Percentiles rank a stretch among this genome's conserved stretches.
phyloP scores from a whole-genome alignment of 2,888 invertebrate genomes.

The Drosophila kanekoi region DNA sequence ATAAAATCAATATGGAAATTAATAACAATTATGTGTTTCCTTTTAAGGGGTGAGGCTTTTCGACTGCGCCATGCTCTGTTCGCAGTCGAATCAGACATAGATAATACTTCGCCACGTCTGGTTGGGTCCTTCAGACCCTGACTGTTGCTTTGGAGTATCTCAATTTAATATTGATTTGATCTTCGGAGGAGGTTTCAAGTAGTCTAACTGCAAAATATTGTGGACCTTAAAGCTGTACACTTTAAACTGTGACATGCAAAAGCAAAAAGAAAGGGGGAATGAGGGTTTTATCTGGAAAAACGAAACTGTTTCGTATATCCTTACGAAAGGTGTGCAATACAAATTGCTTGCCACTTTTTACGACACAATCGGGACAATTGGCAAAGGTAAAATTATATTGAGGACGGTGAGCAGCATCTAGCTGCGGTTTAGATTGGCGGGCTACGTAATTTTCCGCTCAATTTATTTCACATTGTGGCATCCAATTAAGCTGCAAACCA shows the following conservation, averaged over 20 bases:
- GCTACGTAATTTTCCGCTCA: slow-evolving; percentile 85
- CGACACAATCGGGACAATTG: slow-evolving; percentile 69
- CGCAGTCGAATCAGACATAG: no score
- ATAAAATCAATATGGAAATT: slow-evolving; percentile 71
- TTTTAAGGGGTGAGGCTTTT: neutral
- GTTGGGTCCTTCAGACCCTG: no score
- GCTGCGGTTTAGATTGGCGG: slow-evolving; percentile 74
- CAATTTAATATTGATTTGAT: no score
- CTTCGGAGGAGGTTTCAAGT: no score
- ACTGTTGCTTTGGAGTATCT: no score
- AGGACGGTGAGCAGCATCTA: slow-evolving; percentile 48
- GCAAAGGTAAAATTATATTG: slow-evolving; percentile 58
- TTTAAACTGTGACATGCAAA: neutral
- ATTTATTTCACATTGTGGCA: slow-evolving; percentile 85
- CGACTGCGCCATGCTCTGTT: no score
- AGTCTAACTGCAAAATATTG: no score
- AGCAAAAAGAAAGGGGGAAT: neutral
- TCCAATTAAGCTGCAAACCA: slow-evolving; percentile 84
- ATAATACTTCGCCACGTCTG: no score
- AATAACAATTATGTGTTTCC: slow-evolving; percentile 11
- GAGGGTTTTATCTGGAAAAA: neutral
- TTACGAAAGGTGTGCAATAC: slow-evolving; percentile 23
- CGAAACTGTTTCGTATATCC: neutral
- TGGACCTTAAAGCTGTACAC: no score
- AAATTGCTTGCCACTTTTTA: slow-evolving; percentile 54